Evolutionary conservation across 2,888 invertebrate genomes (phyloP).

Genomic region (Mythimna pallens): DNA sequence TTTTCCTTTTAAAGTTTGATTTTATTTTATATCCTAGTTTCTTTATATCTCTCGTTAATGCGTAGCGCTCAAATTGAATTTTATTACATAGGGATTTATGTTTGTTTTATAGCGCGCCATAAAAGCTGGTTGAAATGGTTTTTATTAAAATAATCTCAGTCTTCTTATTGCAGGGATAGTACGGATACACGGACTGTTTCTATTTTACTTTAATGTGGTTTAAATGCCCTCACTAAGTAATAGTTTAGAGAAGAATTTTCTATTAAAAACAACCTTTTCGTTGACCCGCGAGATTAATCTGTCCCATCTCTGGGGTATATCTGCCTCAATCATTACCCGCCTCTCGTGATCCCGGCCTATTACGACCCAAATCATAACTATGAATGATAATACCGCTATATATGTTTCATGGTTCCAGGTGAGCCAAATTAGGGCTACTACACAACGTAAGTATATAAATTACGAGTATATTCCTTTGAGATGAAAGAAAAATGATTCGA

Average conservation of each 20-base stretch:
- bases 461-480: constrained; percentile 24
- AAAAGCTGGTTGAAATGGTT: constrained; percentile 57
- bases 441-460: constrained; percentile 31
- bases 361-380: constrained; percentile 42
- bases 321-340: constrained; percentile 22
- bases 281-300: constrained; percentile 24
- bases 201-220: constrained; percentile 10
- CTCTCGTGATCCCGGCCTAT: constrained; percentile 37
- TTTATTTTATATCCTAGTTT: constrained; percentile 56
- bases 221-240: constrained; percentile 1
- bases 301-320: constrained; percentile 13
- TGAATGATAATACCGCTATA: constrained; percentile 31
- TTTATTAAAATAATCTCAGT: constrained; percentile 64
- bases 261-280: constrained; percentile 8
- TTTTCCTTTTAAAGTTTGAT: constrained; percentile 45
- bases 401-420: constrained; percentile 27
- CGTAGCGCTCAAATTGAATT: constrained; percentile 65
- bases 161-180: constrained; percentile 29
- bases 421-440: constrained; percentile 39
- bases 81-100: constrained; percentile 64
- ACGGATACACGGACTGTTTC: background rate
- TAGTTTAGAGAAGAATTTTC: constrained; percentile 16
- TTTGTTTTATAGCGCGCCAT: constrained; percentile 61
- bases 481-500: constrained; percentile 54
- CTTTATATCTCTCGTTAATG: constrained; percentile 57